Base-by-base conservation (phyloP, 2,888 invertebrate genomes). In the Drosophila siamana region DNA sequence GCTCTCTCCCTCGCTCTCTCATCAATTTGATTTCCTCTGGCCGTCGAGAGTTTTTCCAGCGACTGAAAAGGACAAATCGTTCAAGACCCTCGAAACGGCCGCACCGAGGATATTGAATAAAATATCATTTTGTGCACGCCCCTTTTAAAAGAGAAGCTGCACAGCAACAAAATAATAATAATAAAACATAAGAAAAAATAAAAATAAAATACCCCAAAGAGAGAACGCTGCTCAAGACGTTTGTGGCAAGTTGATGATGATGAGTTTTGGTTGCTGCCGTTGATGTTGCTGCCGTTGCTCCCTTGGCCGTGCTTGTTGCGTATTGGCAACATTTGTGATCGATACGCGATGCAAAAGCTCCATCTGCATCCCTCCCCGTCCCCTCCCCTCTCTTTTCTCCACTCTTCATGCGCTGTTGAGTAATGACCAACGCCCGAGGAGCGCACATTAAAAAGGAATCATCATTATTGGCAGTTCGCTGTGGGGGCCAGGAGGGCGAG, bases 61-160 rank as follows among this genome's bases (percentile, higher is more conserved):
- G 9, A 52, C 79, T 86, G 86, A 83, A 86, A 83, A 83, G 86
- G 86, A 86, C 87, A 86, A 83, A 83, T 82, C 86, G 86, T 69
- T 86, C 64, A 47, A 46, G 59, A 44, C 43, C 54, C 44, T 44
- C 55, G 24, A 36, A 22, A 4, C 48, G 44, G 11, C 50, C 40
- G 44, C 57, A 47, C 63, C 43, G 81, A 86, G 86, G 90, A 90
- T 91, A 90, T 90, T 90, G 90, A 91, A 90, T 91, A 90, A 90
- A 91, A 90, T 90, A 90, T 90, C 90, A 91, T 90, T 90, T 91
- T 80, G 90, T 90, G 64, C 90, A 90, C 90, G 90, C 90, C 90
- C 90, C 78, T 80, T 78, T 62, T 52, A 69, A 56, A 66, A 66
- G 51, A 57, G 50, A 44, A 54, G 24, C 38, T 41, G 62, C 51